These are phyloP conservation scores for Galbula dea DNA, from an alignment of 2,113 vertebrate species.

Conservation along the genomic window DNA sequence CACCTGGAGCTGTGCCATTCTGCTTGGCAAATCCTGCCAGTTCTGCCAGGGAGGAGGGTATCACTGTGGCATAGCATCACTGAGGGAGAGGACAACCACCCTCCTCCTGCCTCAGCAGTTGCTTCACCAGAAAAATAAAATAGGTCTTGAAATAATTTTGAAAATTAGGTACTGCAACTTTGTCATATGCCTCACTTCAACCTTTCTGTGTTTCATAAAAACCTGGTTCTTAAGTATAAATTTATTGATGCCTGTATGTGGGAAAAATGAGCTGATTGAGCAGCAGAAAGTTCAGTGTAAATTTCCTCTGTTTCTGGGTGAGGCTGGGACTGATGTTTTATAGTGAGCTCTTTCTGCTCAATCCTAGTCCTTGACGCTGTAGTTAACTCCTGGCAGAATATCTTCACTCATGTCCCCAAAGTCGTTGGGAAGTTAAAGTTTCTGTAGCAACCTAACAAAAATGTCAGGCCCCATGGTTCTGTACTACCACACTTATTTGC, in stretches of 20 bases:
- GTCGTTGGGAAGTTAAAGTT: neutral
- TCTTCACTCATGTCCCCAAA: neutral
- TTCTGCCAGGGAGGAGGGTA: neutral
- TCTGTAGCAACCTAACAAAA: neutral
- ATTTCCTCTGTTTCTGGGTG: neutral
- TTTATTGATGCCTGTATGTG: neutral
- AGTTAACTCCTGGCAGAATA: neutral
- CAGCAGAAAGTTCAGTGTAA: neutral
- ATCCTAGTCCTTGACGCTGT: neutral
- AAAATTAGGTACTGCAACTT: neutral
- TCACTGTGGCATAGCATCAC: neutral
- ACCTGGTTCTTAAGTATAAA: neutral
- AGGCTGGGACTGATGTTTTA: neutral
- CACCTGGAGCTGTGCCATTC: neutral
- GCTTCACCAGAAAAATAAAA: neutral
- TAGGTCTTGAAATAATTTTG: neutral
- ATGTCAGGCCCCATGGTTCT: rapidly evolving
- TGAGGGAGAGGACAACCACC: rapidly evolving
- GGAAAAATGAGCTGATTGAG: neutral
- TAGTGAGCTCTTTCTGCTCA: neutral
- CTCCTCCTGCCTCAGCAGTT: neutral
- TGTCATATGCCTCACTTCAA: neutral
- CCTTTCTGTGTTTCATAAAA: neutral
- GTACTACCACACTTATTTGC: neutral
- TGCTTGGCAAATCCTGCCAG: neutral